Evolutionary conservation across 2,888 invertebrate species (phyloP).

Genomic region (Argyra leucocephala): DNA sequence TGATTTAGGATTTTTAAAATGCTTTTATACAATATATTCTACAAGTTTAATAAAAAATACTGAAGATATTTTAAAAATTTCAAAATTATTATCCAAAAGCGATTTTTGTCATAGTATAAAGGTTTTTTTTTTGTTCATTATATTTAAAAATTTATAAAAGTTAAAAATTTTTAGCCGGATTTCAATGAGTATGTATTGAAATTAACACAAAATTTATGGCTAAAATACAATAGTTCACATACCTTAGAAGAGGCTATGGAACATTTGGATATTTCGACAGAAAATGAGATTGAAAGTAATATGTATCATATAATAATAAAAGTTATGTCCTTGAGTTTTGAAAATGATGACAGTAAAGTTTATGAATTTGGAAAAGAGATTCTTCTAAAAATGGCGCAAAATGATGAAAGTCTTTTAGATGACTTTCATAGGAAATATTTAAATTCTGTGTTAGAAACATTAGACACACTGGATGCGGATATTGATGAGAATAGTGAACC

Average conservation of each 20-base stretch:
- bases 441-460: slow-evolving; percentile 29
- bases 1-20: slow-evolving; percentile 35
- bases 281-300: slow-evolving; percentile 25
- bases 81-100: slow-evolving; percentile 28
- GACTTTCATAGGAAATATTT: slow-evolving; percentile 34
- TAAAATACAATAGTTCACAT: slow-evolving; percentile 20
- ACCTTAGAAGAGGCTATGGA: slow-evolving; percentile 18
- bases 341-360: slow-evolving; percentile 21
- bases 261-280: slow-evolving; percentile 15
- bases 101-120: slow-evolving; percentile 35
- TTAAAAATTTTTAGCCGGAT: slow-evolving; percentile 25
- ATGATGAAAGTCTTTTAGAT: slow-evolving; percentile 23
- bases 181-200: slow-evolving; percentile 35
- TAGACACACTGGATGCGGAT: slow-evolving; percentile 35
- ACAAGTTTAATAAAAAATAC: slow-evolving; percentile 26
- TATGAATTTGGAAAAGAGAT: slow-evolving; percentile 25
- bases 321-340: slow-evolving; percentile 34
- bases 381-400: slow-evolving; percentile 26
- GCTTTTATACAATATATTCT: slow-evolving; percentile 37
- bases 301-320: slow-evolving; percentile 36
- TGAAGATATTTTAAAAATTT: slow-evolving; percentile 31
- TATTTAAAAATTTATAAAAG: background rate
- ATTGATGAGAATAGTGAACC: slow-evolving; percentile 38
- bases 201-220: slow-evolving; percentile 28
- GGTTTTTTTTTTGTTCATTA: slow-evolving; percentile 15